Evolutionary conservation across 2,888 invertebrate genomes (phyloP).

Genomic region (Tortricodes alternella): DNA sequence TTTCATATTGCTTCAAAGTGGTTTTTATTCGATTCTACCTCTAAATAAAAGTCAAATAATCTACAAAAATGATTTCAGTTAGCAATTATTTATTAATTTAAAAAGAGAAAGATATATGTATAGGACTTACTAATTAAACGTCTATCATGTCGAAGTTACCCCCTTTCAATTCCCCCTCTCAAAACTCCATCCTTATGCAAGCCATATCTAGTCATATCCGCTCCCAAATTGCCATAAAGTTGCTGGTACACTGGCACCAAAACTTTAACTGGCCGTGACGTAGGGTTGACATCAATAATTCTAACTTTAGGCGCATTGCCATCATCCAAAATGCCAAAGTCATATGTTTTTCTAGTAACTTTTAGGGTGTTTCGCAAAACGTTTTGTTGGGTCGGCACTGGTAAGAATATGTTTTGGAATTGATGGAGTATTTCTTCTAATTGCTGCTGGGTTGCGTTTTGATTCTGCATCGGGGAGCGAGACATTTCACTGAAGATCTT

Average conservation of each 20-base stretch:
- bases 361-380: slow-evolving; percentile 4
- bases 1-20: slow-evolving; percentile 69
- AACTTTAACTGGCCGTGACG: slow-evolving; percentile 38
- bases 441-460: slow-evolving; percentile 40
- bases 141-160: neutral
- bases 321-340: slow-evolving; percentile 53
- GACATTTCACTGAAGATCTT: slow-evolving; percentile 51
- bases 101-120: too few relatives aligned
- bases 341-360: slow-evolving; percentile 42
- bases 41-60: neutral
- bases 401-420: slow-evolving; percentile 48
- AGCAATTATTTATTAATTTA: too few relatives aligned
- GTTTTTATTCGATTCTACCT: slow-evolving; percentile 40
- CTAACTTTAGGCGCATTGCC: slow-evolving; percentile 50
- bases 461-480: slow-evolving; percentile 39
- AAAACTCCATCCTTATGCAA: slow-evolving; percentile 37
- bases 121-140: too few relatives aligned
- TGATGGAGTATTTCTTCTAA: slow-evolving; percentile 45
- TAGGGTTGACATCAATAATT: slow-evolving; percentile 51
- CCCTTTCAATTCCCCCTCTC: slow-evolving; percentile 26
- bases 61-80: too few relatives aligned
- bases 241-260: slow-evolving; percentile 56
- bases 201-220: neutral
- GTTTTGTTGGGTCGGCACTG: slow-evolving; percentile 24
- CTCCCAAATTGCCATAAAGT: slow-evolving; percentile 4